Evolutionary conservation across 2,113 vertebrate species (phyloP), one percentile per base, ranked within the genome.

Genomic region (Eptesicus fuscus): DNA sequence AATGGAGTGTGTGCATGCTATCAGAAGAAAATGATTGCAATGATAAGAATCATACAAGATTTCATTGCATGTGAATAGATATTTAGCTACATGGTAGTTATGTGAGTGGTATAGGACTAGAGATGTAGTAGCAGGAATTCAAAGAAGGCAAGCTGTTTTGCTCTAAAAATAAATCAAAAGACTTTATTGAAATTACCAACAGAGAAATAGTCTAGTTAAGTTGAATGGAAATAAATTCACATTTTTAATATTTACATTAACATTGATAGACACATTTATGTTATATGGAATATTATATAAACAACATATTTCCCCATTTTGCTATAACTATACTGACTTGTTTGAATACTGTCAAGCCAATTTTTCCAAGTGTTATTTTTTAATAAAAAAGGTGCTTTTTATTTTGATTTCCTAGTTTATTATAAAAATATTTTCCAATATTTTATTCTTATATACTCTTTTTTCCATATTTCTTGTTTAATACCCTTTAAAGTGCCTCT

Each of bases 141-240:
- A 95, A 79, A 96, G 88, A 61, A 77, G 37, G n/a, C 88, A 88
- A 79, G 74, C 59, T 94, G 53, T 65, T 88, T 93, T 90, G n/a
- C 92, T 94, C 79, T 90, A 94, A 97, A 95, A 97, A 80, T 96
- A 96, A 93, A 90, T 86, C 79, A 84, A 87, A 93, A 82, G 61
- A 86, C 74, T 76, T 82, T 91, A 76, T 80, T 61, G 70, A 49
- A 89, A 35, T 32, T 42, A 91, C 93, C 74, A 91, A 88, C 65
- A 96, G 65, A 82, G 40, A 93, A 93, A 88, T 87, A 65, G 53
- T 84, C 93, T 88, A 30, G 53, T 92, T 85, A 96, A 95, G 42
- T 47, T 93, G 83, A 94, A 82, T 78, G 65, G 51, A 63, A 83
- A 4, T 51, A 92, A 91, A 92, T 80, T 61, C 59, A 47, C 40